Conservation (phyloP, 2,888 invertebrate species). For the Panorpa germanica region DNA sequence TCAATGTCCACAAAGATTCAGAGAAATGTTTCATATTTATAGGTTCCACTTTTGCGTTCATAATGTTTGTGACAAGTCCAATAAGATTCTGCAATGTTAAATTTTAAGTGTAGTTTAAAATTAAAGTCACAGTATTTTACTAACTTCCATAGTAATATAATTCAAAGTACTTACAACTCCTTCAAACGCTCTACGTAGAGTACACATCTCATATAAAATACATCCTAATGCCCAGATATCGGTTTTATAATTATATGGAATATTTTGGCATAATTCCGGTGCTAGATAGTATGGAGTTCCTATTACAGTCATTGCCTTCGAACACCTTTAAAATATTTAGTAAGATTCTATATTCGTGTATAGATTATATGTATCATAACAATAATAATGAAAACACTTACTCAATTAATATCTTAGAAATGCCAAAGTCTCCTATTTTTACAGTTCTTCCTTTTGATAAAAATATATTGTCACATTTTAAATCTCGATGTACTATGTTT, state of each 20-base stretch:
- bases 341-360: slow-evolving; percentile 2
- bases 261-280: slow-evolving; percentile 64
- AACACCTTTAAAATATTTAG: slow-evolving; percentile 23
- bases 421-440: slow-evolving; percentile 74
- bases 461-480: slow-evolving; percentile 73
- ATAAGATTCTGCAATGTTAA: not conserved
- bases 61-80: not conserved
- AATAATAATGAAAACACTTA: slow-evolving; percentile 16
- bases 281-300: slow-evolving; percentile 73
- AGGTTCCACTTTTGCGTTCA: not conserved
- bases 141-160: too few relatives aligned
- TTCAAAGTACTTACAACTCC: slow-evolving; percentile 38
- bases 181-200: slow-evolving; percentile 53
- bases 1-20: too few relatives aligned
- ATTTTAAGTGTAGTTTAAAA: slow-evolving; percentile 1
- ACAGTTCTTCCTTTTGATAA: slow-evolving; percentile 42
- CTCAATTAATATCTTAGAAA: slow-evolving; percentile 54
- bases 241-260: slow-evolving; percentile 57
- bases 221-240: slow-evolving; percentile 81
- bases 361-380: slow-evolving; percentile 5
- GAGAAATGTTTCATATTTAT: not conserved
- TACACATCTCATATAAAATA: slow-evolving; percentile 61
- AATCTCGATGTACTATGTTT: slow-evolving; percentile 63
- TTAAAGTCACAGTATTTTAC: not conserved
- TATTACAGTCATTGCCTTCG: slow-evolving; percentile 41